Conservation (phyloP, 1,140 invertebrate genomes). For the Eubasilissa regina region DNA sequence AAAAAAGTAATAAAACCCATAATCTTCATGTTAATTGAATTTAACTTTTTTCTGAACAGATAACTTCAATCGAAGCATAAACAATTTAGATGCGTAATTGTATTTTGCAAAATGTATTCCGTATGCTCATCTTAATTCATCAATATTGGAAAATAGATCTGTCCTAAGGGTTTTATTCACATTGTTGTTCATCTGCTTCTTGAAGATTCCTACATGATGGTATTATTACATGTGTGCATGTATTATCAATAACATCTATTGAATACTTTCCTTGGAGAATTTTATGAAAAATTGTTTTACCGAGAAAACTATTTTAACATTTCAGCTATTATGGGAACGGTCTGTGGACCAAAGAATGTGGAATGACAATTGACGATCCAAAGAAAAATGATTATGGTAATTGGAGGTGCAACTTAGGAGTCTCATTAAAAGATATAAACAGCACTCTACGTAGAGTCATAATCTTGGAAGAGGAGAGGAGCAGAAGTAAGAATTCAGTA, state of each 20-base stretch:
- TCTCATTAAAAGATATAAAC: constrained; percentile 60
- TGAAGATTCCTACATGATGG: no score
- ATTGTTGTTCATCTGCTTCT: no score
- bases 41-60: no score
- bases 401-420: constrained; percentile 68
- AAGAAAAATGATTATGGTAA: constrained; percentile 63
- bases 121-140: no score
- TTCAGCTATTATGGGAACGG: constrained; percentile 69
- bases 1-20: constrained; percentile 3
- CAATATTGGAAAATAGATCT: no score
- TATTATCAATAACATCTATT: no score
- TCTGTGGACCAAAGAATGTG: constrained; percentile 65
- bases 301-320: neutral
- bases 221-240: no score
- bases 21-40: neutral
- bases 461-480: constrained; percentile 15
- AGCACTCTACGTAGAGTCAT: constrained; percentile 21
- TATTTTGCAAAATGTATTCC: no score
- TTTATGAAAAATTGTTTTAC: neutral
- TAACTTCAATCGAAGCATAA: no score
- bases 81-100: no score
- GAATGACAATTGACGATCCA: constrained; percentile 66
- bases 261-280: no score
- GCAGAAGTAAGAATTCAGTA: neutral
- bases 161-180: no score